A percentile compares a stretch with the other conserved stretches of the same genome.
Conservation (phyloP, 2,888 invertebrate species). For the Drosophila pseudotakahashii region DNA sequence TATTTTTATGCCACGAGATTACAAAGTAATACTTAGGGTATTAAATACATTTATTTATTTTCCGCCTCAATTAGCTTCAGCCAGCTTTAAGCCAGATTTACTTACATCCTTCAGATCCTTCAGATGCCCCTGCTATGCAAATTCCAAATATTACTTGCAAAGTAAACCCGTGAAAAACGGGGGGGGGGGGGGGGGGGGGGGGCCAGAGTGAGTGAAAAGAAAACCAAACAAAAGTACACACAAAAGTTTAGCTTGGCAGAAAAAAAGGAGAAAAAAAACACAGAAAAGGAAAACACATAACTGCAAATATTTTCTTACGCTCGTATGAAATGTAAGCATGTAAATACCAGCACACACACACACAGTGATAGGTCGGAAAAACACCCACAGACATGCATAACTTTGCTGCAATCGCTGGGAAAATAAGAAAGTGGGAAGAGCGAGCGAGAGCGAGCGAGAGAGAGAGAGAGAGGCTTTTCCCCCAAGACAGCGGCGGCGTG, state of each 20-base stretch:
- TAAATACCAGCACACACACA: slow-evolving; percentile 48
- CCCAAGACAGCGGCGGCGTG: slow-evolving; percentile 30
- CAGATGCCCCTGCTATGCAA: slow-evolving; percentile 23
- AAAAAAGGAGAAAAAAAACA: slow-evolving; percentile 7
- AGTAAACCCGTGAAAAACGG: slow-evolving; percentile 46
- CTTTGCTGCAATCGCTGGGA: slow-evolving; percentile 28
- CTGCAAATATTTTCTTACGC: slow-evolving; percentile 76
- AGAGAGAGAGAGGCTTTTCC: neutral
- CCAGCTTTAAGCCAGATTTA: slow-evolving; percentile 25
- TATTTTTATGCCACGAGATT: too few species aligned
- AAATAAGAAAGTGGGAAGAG: slow-evolving; percentile 11
- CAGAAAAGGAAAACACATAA: slow-evolving; percentile 25
- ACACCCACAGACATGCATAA: slow-evolving; percentile 37
- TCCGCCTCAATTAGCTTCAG: slow-evolving; percentile 14
- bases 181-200: too few species aligned
- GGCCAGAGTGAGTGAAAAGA: slow-evolving; percentile 36
- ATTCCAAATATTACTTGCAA: slow-evolving; percentile 57
- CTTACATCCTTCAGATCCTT: neutral
- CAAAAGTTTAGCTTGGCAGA: slow-evolving; percentile 41
- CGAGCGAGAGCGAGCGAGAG: neutral
- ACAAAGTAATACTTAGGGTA: too few species aligned
- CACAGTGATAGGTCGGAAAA: slow-evolving; percentile 10
- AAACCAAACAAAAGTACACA: slow-evolving; percentile 71
- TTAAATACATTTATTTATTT: too few species aligned
- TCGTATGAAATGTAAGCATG: slow-evolving; percentile 69